Percentiles rank a stretch among this genome's conserved stretches.
Evolutionary conservation across 35 echinoderm and acorn worm species (phyloP).

Genomic region (Eucidaris tribuloides): DNA sequence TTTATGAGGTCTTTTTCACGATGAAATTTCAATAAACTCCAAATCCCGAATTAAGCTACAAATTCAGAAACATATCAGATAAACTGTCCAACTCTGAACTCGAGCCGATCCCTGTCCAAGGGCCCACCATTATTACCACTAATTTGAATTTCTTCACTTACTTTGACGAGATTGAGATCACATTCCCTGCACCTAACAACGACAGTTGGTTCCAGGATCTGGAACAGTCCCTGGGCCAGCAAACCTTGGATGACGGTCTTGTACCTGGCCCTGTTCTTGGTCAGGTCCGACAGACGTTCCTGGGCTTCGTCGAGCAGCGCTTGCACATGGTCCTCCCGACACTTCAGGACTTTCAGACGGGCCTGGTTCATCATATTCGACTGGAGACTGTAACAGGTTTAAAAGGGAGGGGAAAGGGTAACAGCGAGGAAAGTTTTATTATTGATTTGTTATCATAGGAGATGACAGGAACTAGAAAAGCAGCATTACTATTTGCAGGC

Average conservation of each 20-base stretch:
- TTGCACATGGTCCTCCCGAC: constrained; percentile 80
- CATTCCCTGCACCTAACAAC: constrained; percentile 57
- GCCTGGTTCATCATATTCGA: constrained; percentile 97
- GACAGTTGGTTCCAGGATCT: constrained; percentile 77
- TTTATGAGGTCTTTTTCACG: too few species aligned
- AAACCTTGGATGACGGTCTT: constrained; percentile 74
- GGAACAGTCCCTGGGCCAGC: constrained; percentile 81
- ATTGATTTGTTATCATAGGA: too few species aligned
- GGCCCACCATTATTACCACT: not conserved
- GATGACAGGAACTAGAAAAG: too few species aligned
- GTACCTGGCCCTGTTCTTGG: constrained; percentile 67
- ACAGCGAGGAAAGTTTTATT: too few species aligned
- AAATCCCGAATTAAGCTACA: not conserved
- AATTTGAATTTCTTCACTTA: not conserved
- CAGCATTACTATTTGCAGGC: too few species aligned
- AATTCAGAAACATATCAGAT: not conserved
- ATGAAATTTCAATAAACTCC: too few species aligned
- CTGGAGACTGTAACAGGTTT: constrained; percentile 74
- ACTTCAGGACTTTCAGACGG: constrained; percentile 76
- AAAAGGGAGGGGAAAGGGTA: too few species aligned
- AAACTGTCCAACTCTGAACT: not conserved
- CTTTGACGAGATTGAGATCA: constrained; percentile 63
- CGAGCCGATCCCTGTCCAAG: not conserved
- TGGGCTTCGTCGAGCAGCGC: constrained; percentile 65
- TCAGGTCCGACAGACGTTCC: constrained; percentile 39